Conservation (phyloP, 2,888 invertebrate genomes). For the Rhodophaea formosa region DNA sequence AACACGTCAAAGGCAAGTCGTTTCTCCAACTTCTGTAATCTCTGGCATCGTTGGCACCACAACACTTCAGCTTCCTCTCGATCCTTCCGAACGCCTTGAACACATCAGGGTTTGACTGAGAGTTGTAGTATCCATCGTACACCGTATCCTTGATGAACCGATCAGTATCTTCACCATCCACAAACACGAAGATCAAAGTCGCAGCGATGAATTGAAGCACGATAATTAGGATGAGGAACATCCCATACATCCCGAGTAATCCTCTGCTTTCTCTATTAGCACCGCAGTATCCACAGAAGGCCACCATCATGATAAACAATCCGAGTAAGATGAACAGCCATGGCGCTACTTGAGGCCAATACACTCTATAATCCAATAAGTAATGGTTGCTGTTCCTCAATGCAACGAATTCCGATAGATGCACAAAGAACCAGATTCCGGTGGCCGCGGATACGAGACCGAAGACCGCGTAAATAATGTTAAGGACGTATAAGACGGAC, state of each 20-base stretch:
- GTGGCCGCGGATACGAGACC: slow-evolving; percentile 68
- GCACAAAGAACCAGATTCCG: slow-evolving; percentile 77
- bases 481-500: slow-evolving; percentile 65
- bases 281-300: slow-evolving; percentile 73
- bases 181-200: slow-evolving; percentile 69
- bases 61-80: slow-evolving; percentile 69
- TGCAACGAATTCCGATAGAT: slow-evolving; percentile 66
- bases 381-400: slow-evolving; percentile 73
- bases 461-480: slow-evolving; percentile 69
- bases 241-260: slow-evolving; percentile 62
- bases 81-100: slow-evolving; percentile 68
- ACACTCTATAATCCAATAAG: slow-evolving; percentile 68
- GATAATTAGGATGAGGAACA: slow-evolving; percentile 63
- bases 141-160: slow-evolving; percentile 73
- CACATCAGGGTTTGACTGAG: slow-evolving; percentile 69
- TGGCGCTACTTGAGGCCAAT: slow-evolving; percentile 77
- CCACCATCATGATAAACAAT: slow-evolving; percentile 62
- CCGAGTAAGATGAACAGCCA: slow-evolving; percentile 74
- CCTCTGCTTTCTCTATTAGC: slow-evolving; percentile 66
- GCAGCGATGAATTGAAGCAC: slow-evolving; percentile 64
- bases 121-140: slow-evolving; percentile 74
- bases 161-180: slow-evolving; percentile 73
- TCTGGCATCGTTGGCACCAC: slow-evolving; percentile 73
- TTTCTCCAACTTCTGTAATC: slow-evolving; percentile 75
- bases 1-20: slow-evolving; percentile 69